Base-by-base conservation (phyloP, 2,113 vertebrate species). In the Cavia aperea region DNA sequence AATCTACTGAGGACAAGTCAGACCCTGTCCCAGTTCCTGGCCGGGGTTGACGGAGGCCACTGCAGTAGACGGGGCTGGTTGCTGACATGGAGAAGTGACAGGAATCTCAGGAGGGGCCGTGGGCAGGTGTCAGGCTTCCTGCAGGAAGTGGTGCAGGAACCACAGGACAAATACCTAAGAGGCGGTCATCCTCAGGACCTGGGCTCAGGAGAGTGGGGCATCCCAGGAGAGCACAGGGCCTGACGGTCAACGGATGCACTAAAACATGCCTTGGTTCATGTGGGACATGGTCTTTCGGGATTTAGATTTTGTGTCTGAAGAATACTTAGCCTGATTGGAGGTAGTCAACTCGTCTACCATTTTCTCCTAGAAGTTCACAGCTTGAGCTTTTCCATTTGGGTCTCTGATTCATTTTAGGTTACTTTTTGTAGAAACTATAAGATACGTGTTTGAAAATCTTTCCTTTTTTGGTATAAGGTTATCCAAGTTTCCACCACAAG, bases 361-460 rank as follows among this genome's bases (percentile, higher is more conserved):
- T 81, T 63, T 78, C 86, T 90, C 89, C 4, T 46, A 89, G 54
- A 92, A 84, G 68, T 77, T 89, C 31, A 79, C 51, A 79, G 33
- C 73, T 68, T 83, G 29, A 92, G 51, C 11, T 49, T 75, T 86
- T 62, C 33, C 33, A 31, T 68, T 93, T 95, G 68, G 29, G 58
- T 73, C 15, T 86, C 4, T 81, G 82, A 54, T 58, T 56, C 68
- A 21, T 73, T 89, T 89, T 46, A 33, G 75, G 36, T 68, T 81
- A 86, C 39, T 18, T 93, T 92, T 68, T 82, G 13, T 77, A 29
- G 56, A 49, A 83, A 65, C 70, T 68, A 1, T 65, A 89, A 58
- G n/a, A n/a, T 62, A 23, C 23, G 5, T 56, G 13, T 86, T 62
- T 78, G 60, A 39, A 49, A 7, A 79, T 43, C 8, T 65, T 43